Conservation (phyloP, 2,888 invertebrate species). For the Eretmocerus hayati region DNA sequence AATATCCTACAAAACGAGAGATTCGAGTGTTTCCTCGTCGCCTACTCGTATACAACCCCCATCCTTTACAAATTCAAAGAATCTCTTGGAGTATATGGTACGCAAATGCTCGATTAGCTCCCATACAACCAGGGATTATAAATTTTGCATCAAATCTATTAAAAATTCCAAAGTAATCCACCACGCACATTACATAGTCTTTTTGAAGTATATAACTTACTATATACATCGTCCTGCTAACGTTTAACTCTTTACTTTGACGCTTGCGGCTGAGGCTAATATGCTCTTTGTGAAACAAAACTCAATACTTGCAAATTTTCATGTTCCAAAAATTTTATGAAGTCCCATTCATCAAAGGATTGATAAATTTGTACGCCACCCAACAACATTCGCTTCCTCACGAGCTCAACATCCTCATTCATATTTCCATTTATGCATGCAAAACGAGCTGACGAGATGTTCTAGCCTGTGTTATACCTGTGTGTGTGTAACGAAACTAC, state of each 20-base stretch:
- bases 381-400: too few species aligned
- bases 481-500: too few species aligned
- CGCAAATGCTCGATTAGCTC: neutral
- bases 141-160: neutral
- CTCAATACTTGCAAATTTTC: neutral
- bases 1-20: too few species aligned
- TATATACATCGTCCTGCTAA: neutral
- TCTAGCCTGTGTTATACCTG: too few species aligned
- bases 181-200: neutral
- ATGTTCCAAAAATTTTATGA: slow-evolving; percentile 2
- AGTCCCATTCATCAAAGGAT: slow-evolving; percentile 1
- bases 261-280: neutral
- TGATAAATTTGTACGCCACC: too few species aligned
- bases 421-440: slow-evolving; percentile 4
- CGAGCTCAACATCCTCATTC: too few species aligned
- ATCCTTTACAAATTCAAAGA: too few species aligned
- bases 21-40: too few species aligned
- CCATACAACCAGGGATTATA: neutral
- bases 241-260: neutral
- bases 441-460: too few species aligned
- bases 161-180: neutral
- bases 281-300: slow-evolving; percentile 7
- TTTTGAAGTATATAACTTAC: neutral
- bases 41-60: too few species aligned
- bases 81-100: too few species aligned